Evolutionary conservation across 2,113 vertebrate genomes (phyloP).

Genomic region (Climacteris rufus): DNA sequence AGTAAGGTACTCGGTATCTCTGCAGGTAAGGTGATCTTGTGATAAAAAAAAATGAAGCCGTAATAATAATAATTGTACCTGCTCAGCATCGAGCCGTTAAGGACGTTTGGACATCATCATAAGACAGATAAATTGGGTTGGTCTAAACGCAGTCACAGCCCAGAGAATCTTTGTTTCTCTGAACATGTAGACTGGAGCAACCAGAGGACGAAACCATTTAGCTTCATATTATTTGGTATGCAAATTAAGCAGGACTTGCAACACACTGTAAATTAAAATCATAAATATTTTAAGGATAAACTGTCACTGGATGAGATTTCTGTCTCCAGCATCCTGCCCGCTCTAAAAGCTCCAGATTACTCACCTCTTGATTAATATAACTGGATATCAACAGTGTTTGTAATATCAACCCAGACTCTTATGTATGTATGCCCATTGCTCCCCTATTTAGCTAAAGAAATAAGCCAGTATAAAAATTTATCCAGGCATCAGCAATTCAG

Average conservation of each 20-base stretch:
- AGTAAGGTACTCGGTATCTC: neutral
- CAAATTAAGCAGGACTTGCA: neutral
- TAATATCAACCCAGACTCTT: neutral
- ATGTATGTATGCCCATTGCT: neutral
- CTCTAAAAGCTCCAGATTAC: neutral
- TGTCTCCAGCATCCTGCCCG: neutral
- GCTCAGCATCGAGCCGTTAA: rapidly evolving
- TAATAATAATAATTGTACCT: rapidly evolving
- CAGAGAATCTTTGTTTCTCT: neutral
- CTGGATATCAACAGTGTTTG: neutral
- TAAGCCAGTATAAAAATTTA: neutral
- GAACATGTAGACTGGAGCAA: neutral
- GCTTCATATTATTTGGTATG: neutral
- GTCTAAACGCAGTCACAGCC: neutral
- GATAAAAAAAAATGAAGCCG: neutral
- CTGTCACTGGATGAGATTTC: neutral
- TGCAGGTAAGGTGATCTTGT: neutral
- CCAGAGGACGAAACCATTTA: neutral
- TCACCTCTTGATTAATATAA: neutral
- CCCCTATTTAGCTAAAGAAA: neutral
- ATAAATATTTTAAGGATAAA: neutral
- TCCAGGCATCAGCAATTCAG: neutral
- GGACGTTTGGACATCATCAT: rapidly evolving
- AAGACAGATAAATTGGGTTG: neutral
- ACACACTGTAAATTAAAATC: neutral